These are phyloP conservation scores for Rhegmatorhina hoffmannsi DNA, from an alignment of 2,113 vertebrate genomes.

Conservation along the genomic window DNA sequence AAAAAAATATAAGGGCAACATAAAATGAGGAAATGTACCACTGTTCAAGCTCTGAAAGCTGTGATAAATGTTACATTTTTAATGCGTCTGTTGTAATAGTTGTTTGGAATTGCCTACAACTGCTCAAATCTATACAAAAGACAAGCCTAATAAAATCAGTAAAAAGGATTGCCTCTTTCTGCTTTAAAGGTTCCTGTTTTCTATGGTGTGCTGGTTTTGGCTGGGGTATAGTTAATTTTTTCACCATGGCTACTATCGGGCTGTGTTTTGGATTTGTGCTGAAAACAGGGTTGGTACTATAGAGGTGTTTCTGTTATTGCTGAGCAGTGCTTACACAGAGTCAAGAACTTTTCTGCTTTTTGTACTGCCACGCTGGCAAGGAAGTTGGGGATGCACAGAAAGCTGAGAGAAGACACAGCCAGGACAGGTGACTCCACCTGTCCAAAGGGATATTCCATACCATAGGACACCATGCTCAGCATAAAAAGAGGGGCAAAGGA, in stretches of 20 bases:
- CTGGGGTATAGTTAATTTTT: background rate
- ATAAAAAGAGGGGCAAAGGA: background rate
- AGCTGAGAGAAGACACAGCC: background rate
- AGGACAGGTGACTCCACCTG: background rate
- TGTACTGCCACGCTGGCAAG: rapidly evolving
- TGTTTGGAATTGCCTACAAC: background rate
- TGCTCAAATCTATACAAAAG: background rate
- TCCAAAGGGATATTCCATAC: background rate
- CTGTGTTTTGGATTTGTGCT: background rate
- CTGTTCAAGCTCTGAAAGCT: background rate
- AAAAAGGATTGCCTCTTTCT: background rate
- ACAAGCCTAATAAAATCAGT: background rate
- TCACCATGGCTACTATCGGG: background rate
- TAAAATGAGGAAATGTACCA: background rate
- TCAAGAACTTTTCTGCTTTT: background rate
- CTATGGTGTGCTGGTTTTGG: background rate
- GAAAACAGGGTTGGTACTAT: background rate
- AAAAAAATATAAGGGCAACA: background rate
- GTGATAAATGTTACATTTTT: background rate
- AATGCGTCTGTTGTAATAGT: background rate
- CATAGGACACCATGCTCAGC: background rate
- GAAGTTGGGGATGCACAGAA: background rate
- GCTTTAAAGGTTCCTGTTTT: background rate
- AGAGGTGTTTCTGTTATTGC: background rate
- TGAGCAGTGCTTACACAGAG: background rate